Evolutionary conservation across 2,113 vertebrate species (phyloP).

Genomic region (Globicephala melas): DNA sequence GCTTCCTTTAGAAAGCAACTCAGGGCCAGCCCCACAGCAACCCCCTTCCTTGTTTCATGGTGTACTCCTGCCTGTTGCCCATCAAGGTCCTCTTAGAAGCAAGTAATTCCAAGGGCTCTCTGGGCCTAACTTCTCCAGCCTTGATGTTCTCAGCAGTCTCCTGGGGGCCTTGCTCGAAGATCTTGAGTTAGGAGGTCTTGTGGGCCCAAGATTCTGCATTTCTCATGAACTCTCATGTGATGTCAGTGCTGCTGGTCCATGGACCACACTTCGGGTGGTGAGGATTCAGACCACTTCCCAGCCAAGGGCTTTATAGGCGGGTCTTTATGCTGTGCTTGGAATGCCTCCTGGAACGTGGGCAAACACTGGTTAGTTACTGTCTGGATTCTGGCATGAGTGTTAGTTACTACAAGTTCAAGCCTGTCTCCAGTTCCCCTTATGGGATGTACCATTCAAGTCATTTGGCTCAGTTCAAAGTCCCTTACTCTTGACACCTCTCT

Average conservation of each 20-base stretch:
- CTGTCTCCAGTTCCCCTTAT: not conserved
- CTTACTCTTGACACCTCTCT: not conserved
- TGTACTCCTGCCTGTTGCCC: not conserved
- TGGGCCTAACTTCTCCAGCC: not conserved
- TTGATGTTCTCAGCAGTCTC: not conserved
- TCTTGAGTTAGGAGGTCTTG: not conserved
- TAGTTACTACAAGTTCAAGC: not conserved
- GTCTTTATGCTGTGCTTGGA: not conserved
- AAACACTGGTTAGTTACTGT: not conserved
- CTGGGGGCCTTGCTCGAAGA: not conserved
- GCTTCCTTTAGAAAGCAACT: not conserved
- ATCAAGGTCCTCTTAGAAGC: not conserved
- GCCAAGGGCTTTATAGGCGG: accelerated
- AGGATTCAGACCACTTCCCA: not conserved
- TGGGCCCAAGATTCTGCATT: not conserved
- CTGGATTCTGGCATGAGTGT: not conserved
- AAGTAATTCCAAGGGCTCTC: not conserved
- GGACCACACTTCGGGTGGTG: not conserved
- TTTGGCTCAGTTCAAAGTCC: not conserved
- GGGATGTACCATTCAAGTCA: not conserved
- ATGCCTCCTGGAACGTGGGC: not conserved
- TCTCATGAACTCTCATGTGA: not conserved
- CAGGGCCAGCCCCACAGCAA: not conserved
- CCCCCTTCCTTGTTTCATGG: too few species aligned
- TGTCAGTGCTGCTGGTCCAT: not conserved